Evolutionary conservation across 2,113 vertebrate species (phyloP).

Genomic region (Callospermophilus lateralis): DNA sequence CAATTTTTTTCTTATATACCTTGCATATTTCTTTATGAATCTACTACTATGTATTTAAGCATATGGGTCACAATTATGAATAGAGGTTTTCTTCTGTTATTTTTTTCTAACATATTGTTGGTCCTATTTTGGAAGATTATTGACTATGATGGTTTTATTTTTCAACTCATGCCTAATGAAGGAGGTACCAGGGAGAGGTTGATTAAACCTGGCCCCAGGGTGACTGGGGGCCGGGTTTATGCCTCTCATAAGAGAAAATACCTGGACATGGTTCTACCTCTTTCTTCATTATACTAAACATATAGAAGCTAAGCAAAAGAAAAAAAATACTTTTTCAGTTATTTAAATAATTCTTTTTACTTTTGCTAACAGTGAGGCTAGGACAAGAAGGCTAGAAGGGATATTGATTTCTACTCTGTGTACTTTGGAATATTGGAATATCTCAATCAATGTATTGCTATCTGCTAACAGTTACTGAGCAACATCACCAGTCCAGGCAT

Average conservation of each 20-base stretch:
- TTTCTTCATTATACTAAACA: not conserved
- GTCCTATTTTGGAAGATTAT: not conserved
- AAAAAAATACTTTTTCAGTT: not conserved
- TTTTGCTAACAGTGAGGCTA: slow-evolving; percentile 1
- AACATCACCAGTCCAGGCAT: not conserved
- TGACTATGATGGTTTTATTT: not conserved
- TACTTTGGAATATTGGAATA: not conserved
- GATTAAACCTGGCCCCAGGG: not conserved
- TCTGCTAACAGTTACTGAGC: not conserved
- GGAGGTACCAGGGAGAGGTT: not conserved
- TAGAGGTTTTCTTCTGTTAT: not conserved
- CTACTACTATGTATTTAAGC: not conserved
- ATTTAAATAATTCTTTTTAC: not conserved
- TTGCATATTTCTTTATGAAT: not conserved
- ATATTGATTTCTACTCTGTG: not conserved
- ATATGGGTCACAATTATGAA: not conserved
- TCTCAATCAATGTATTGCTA: not conserved
- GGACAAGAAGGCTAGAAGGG: not conserved
- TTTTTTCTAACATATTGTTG: not conserved
- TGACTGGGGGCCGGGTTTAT: not conserved
- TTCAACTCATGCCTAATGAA: not conserved
- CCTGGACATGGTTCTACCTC: too few relatives aligned
- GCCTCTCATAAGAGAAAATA: not conserved
- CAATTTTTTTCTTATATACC: not conserved
- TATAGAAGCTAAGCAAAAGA: not conserved